These are phyloP conservation scores for Sepioteuthis lessoniana DNA, from an alignment of 2,888 invertebrate species.

Conservation along the genomic window DNA sequence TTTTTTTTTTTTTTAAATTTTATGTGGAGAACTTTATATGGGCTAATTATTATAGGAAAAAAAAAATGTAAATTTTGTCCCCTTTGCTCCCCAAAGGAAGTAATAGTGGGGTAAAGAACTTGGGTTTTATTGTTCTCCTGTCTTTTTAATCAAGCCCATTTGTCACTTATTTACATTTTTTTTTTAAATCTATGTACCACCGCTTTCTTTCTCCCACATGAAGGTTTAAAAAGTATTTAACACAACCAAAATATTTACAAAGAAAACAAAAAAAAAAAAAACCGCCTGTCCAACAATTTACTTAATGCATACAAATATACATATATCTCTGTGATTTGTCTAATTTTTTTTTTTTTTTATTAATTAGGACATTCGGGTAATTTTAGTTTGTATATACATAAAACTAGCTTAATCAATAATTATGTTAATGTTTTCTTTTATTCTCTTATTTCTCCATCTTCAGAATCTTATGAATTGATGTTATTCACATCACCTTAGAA, in stretches of 20 bases:
- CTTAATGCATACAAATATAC: constrained; percentile 14
- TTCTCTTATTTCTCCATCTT: too few relatives aligned
- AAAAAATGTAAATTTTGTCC: not conserved
- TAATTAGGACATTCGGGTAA: too few relatives aligned
- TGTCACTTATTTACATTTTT: too few relatives aligned
- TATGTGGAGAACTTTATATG: not conserved
- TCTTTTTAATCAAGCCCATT: not conserved
- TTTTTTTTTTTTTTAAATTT: too few relatives aligned
- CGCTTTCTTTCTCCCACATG: not conserved
- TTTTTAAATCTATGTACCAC: not conserved
- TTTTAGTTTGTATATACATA: too few relatives aligned
- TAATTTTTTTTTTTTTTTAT: too few relatives aligned
- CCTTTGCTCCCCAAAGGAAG: not conserved
- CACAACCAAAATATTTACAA: too few relatives aligned
- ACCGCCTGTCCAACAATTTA: not conserved
- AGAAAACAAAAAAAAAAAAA: not conserved
- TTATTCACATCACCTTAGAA: too few relatives aligned
- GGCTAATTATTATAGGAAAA: not conserved
- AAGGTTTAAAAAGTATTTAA: not conserved
- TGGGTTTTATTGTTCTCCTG: not conserved
- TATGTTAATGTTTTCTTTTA: too few relatives aligned
- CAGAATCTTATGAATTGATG: too few relatives aligned
- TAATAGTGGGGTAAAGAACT: too few relatives aligned
- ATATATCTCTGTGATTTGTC: not conserved
- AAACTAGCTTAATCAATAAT: too few relatives aligned